Evolutionary conservation across 2,113 vertebrate species (phyloP), one percentile per base, ranked within the genome.

Genomic region (Rhadina sibilatrix): DNA sequence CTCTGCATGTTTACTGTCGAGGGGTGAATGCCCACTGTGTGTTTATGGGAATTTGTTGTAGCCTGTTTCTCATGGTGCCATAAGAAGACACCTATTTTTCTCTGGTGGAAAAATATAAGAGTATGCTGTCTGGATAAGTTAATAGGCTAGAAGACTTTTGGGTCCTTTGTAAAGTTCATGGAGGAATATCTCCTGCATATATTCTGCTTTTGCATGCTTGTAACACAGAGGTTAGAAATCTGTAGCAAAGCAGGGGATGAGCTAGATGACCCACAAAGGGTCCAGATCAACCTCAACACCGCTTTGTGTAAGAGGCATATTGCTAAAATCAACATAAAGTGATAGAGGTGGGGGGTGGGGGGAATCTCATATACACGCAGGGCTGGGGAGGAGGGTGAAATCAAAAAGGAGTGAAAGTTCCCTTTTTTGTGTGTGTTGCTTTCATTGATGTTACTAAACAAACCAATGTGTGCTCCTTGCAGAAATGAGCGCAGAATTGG

Each of bases 291-390:
- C n/a, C 40, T 84, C 52, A 78, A 49, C 76, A 72, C 54, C 56
- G 90, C 68, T 96, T 77, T 95, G 76, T 81, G 74, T 56, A 69
- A 57, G 44, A 69, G 23, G 14, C 35, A 63, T 80, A 37, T 38
- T 81, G 60, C 83, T 90, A 92, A 90, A 96, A 89, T 81, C 2
- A 15, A 57, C 82, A 47, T 81, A 42, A 87, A 64, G 60, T 60
- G 83, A 52, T n/a, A 18, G 42, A 1, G 22, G 31, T 12, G 9
- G 3, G 1, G 10, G 3, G 1, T 4, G 3, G 1, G 10, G 3
- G 2, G 5, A 49, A 52, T n/a, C 25, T 79, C 37, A 33, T 25
- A 23, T 9, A 22, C 6, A 6, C 0, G 17, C 27, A 76, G 54
- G 44, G 35, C 60, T 65, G 19, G 10, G 17, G 7, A 23, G 5